phyloP scores from a whole-genome alignment of 2,888 invertebrate genomes.

The Nesidiocoris tenuis region DNA sequence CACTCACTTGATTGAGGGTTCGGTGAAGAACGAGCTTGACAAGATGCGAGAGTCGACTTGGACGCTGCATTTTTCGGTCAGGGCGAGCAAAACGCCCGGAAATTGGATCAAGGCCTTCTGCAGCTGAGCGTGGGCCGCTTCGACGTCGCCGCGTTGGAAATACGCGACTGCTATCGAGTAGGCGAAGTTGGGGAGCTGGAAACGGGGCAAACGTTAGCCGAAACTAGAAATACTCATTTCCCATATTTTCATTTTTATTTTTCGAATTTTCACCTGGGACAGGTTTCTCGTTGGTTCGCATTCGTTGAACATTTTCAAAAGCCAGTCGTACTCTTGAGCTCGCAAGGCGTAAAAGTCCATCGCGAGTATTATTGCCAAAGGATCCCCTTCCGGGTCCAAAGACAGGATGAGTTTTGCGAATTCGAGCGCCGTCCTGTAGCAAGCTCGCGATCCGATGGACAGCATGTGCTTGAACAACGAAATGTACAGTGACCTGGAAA shows the following conservation, averaged over 20 bases:
- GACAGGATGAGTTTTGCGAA: slow-evolving; percentile 79
- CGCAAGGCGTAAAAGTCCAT: slow-evolving; percentile 82
- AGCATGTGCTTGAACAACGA: slow-evolving; percentile 78
- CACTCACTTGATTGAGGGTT: slow-evolving; percentile 25
- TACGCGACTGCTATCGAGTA: slow-evolving; percentile 76
- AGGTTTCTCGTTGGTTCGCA: slow-evolving; percentile 51
- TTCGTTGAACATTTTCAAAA: slow-evolving; percentile 54
- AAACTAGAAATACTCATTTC: too few relatives aligned
- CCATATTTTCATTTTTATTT: too few relatives aligned
- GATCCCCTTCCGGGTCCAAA: slow-evolving; percentile 73
- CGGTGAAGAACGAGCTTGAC: slow-evolving; percentile 57
- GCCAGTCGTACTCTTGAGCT: slow-evolving; percentile 71
- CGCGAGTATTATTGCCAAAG: slow-evolving; percentile 71
- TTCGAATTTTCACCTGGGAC: slow-evolving; percentile 49
- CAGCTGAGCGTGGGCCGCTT: slow-evolving; percentile 63
- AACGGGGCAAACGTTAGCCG: background rate
- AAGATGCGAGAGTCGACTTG: slow-evolving; percentile 66
- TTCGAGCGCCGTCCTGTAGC: slow-evolving; percentile 83
- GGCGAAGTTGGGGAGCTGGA: slow-evolving; percentile 81
- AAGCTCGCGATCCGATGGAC: slow-evolving; percentile 76
- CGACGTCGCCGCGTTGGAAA: slow-evolving; percentile 60
- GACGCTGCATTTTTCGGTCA: slow-evolving; percentile 75
- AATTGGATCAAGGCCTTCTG: slow-evolving; percentile 79
- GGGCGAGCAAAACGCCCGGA: slow-evolving; percentile 69
- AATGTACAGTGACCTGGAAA: slow-evolving; percentile 64